Base-by-base conservation (phyloP, 2,888 invertebrate species). In the Erebia epiphron region DNA sequence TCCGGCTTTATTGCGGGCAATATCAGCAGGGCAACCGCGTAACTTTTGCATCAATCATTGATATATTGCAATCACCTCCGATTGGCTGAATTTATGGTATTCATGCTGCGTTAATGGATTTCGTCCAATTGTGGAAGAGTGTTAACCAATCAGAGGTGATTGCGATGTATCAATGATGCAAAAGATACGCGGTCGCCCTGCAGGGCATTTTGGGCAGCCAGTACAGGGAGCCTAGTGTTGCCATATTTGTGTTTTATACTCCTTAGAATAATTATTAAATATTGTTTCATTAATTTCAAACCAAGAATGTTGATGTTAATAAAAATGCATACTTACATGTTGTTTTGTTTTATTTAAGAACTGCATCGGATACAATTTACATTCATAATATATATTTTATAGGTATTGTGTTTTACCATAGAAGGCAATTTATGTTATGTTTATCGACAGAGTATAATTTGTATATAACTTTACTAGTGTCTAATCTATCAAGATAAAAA, bases 291-390 rank as follows among this genome's bases (percentile, higher is more conserved):
- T 43, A n/a, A 14, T 13, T 46, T 4, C 14, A 14, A 13, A 14
- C 49, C 49, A 13, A 49, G 10, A 49, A 11, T 14, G 50, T 1
- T 50, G 9, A 46, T 1, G 4, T 11, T 49, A 11, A 49, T 64
- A 46, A 46, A 57, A 57, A 57, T 26, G 7, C 21, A 56, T 41
- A 60, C 14, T 35, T 35, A 35, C 26, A 61, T 5, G 57, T 52
- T 52, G 50, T 63, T 64, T 62, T 70, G 41, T 18, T 70, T 70
- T 70, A 70, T 70, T 73, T 70, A 50, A 68, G 56, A 69, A 70
- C 71, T 74, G 68, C 70, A 71, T 73, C 69, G 61, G 65, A 69
- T 69, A 73, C 69, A 73, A 65, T 70, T 61, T 63, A 70, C 46
- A 16, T 67, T 69, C 60, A 61, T 67, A 50, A 54, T 64, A 46